These are phyloP conservation scores for Lysandra coridon DNA, from an alignment of 2,888 invertebrate genomes.

Conservation along the genomic window DNA sequence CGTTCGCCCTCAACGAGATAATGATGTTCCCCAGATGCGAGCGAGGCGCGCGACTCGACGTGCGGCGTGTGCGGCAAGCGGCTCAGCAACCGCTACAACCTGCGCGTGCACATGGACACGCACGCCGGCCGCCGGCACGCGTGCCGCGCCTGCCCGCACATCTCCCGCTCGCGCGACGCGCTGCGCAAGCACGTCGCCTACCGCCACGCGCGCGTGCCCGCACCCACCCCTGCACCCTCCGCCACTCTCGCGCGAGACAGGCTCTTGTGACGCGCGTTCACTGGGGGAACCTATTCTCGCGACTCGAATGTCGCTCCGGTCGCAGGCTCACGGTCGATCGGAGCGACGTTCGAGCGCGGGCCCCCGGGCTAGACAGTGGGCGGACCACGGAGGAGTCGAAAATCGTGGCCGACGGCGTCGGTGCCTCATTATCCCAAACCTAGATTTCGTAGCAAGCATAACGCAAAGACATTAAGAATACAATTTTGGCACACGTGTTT, in stretches of 20 bases:
- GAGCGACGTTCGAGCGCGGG: too few relatives aligned
- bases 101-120: conserved; percentile 94
- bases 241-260: background rate
- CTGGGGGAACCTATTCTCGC: background rate
- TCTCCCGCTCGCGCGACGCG: conserved; percentile 92
- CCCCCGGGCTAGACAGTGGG: too few relatives aligned
- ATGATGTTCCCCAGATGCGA: conserved; percentile 46
- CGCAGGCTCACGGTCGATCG: too few relatives aligned
- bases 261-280: background rate
- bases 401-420: too few relatives aligned
- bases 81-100: conserved; percentile 93
- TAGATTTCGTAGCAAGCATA: too few relatives aligned
- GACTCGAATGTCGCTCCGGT: too few relatives aligned
- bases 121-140: conserved; percentile 94
- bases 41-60: conserved; percentile 77
- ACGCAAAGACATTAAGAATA: too few relatives aligned
- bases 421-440: too few relatives aligned
- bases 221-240: conserved; percentile 28
- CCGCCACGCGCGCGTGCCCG: conserved; percentile 81
- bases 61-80: conserved; percentile 94
- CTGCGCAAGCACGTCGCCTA: conserved; percentile 94
- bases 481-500: too few relatives aligned
- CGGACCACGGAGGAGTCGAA: too few relatives aligned
- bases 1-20: background rate
- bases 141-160: conserved; percentile 92